Evolutionary conservation across 2,797 vertebrate species (phyloP).

Genomic region (Sebastolobus altivelis): DNA sequence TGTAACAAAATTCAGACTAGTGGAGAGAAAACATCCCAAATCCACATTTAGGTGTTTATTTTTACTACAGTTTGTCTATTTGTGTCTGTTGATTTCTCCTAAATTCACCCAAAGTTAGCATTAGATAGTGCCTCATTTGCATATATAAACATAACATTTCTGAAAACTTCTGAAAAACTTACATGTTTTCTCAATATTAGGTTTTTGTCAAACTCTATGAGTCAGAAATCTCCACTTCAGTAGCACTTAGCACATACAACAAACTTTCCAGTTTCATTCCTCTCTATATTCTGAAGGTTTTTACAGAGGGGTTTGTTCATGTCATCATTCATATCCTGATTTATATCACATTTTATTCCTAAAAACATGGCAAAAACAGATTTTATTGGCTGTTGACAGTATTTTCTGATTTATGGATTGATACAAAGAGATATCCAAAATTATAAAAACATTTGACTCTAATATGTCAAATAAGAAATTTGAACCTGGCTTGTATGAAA

Average conservation of each 20-base stretch:
- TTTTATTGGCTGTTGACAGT: neutral
- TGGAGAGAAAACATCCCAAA: too few relatives aligned
- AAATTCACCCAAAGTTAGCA: neutral
- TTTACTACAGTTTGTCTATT: too few relatives aligned
- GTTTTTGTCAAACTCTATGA: neutral
- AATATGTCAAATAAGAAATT: neutral
- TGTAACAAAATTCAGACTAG: too few relatives aligned
- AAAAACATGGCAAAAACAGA: too few relatives aligned
- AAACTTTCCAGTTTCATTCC: neutral
- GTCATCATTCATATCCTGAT: neutral
- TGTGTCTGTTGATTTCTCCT: too few relatives aligned
- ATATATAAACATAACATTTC: too few relatives aligned
- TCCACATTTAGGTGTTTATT: too few relatives aligned
- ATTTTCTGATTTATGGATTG: neutral
- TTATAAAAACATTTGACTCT: neutral
- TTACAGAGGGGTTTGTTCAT: neutral
- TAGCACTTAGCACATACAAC: neutral
- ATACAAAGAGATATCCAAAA: neutral
- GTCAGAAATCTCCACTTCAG: neutral
- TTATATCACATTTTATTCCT: neutral
- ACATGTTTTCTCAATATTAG: neutral
- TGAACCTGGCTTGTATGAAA: neutral
- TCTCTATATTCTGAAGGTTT: neutral
- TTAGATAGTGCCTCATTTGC: neutral
- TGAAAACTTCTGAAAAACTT: too few relatives aligned